These are phyloP conservation scores for Drosophila pullipes DNA, from an alignment of 2,888 invertebrate species.

Conservation along the genomic window DNA sequence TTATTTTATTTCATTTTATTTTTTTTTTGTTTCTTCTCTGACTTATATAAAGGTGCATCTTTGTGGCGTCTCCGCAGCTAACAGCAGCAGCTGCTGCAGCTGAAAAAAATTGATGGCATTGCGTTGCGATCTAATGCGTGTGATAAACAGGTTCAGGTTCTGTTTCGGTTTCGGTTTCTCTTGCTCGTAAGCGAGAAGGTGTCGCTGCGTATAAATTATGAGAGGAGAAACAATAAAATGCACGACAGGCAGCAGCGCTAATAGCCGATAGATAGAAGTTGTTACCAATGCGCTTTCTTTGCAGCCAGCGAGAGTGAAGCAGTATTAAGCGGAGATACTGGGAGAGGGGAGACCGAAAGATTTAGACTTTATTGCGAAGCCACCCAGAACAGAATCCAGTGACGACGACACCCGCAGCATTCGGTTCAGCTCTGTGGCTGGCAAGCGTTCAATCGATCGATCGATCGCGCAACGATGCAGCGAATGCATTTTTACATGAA, in stretches of 20 bases:
- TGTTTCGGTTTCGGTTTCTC: slow-evolving; percentile 22
- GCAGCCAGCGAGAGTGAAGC: not conserved
- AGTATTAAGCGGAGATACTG: not conserved
- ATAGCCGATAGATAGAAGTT: slow-evolving; percentile 69
- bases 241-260: slow-evolving; percentile 82
- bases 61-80: slow-evolving; percentile 47
- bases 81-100: slow-evolving; percentile 56
- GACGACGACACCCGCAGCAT: slow-evolving; percentile 63
- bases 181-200: slow-evolving; percentile 45
- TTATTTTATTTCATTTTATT: not conserved
- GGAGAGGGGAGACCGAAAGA: slow-evolving; percentile 4
- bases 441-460: slow-evolving; percentile 4
- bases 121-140: slow-evolving; percentile 73
- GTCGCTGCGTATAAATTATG: slow-evolving; percentile 82
- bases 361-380: slow-evolving; percentile 48
- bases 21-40: slow-evolving; percentile 7
- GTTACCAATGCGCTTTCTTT: slow-evolving; percentile 19
- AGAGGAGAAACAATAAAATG: slow-evolving; percentile 79
- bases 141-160: slow-evolving; percentile 75
- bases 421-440: slow-evolving; percentile 17
- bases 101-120: slow-evolving; percentile 51
- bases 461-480: slow-evolving; percentile 3
- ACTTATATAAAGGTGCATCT: slow-evolving; percentile 56
- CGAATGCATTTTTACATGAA: slow-evolving; percentile 12
- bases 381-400: slow-evolving; percentile 63